These are phyloP conservation scores for Tanypteryx hageni DNA, from an alignment of 2,888 invertebrate genomes.

Conservation along the genomic window DNA sequence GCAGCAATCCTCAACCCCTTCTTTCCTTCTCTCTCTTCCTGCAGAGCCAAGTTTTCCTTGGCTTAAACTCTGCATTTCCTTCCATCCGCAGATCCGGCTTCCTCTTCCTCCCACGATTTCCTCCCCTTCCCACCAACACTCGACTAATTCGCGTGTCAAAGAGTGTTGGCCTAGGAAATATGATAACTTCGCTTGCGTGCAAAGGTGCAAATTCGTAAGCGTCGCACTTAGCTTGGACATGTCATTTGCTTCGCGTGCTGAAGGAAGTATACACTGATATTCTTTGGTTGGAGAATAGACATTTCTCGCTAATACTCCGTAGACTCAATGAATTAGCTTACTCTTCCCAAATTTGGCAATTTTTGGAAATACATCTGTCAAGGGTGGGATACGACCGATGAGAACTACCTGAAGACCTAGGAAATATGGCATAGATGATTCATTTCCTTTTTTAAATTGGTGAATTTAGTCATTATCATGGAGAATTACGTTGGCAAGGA, in stretches of 20 bases:
- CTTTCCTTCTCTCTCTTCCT: background rate
- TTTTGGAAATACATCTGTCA: too few species aligned
- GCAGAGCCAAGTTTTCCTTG: background rate
- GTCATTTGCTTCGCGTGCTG: background rate
- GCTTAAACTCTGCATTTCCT: background rate
- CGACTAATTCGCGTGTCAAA: background rate
- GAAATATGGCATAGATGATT: too few species aligned
- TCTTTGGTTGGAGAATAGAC: too few species aligned
- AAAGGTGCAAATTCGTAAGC: background rate
- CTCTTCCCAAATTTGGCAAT: background rate
- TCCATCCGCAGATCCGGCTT: slow-evolving; percentile 1
- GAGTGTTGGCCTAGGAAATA: background rate
- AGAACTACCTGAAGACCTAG: too few species aligned
- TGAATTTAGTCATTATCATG: too few species aligned
- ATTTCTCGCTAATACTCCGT: too few species aligned
- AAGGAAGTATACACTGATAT: background rate
- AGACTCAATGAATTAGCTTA: background rate
- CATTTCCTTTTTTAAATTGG: too few species aligned
- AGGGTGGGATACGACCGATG: too few species aligned
- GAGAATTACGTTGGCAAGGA: too few species aligned
- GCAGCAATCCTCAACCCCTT: background rate
- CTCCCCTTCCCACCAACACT: background rate
- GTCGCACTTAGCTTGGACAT: background rate
- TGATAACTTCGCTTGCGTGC: background rate
- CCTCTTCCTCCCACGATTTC: background rate